phyloP scores from a whole-genome alignment of 2,797 vertebrate genomes.

The Melanotaenia parkinsoni region DNA sequence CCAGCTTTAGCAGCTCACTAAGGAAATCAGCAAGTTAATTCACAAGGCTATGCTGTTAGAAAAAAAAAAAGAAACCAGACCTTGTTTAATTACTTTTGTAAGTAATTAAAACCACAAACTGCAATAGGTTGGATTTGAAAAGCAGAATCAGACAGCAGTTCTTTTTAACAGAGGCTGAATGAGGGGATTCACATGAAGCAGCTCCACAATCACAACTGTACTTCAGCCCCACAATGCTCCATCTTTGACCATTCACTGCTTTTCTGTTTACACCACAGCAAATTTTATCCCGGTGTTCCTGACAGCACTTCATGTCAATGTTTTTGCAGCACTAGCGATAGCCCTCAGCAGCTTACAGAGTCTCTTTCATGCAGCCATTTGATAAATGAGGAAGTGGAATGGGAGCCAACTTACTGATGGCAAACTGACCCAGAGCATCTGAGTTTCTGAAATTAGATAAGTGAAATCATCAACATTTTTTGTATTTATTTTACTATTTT shows the following conservation, averaged over 20 bases:
- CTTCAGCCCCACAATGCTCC: constrained; percentile 46
- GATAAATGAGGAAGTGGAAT: constrained; percentile 50
- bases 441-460: not conserved
- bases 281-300: constrained; percentile 42
- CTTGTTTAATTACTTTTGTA: constrained; percentile 47
- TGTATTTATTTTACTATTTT: too few relatives aligned
- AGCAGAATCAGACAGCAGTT: constrained; percentile 38
- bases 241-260: constrained; percentile 69
- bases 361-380: constrained; percentile 61
- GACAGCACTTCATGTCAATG: constrained; percentile 46
- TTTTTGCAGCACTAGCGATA: constrained; percentile 60
- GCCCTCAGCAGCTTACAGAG: constrained; percentile 57
- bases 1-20: constrained; percentile 3
- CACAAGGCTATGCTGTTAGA: not conserved
- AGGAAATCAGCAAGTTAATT: constrained; percentile 9
- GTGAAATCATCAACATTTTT: too few relatives aligned
- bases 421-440: constrained; percentile 23
- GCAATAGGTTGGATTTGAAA: constrained; percentile 28
- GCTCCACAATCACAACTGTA: constrained; percentile 55
- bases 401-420: constrained; percentile 26
- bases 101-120: constrained; percentile 52
- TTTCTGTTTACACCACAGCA: constrained; percentile 45
- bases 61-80: constrained; percentile 21
- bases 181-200: constrained; percentile 54
- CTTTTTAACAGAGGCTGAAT: constrained; percentile 62